These are phyloP conservation scores for Trichomycterus rosablanca DNA, from an alignment of 2,113 vertebrate species.

Conservation along the genomic window DNA sequence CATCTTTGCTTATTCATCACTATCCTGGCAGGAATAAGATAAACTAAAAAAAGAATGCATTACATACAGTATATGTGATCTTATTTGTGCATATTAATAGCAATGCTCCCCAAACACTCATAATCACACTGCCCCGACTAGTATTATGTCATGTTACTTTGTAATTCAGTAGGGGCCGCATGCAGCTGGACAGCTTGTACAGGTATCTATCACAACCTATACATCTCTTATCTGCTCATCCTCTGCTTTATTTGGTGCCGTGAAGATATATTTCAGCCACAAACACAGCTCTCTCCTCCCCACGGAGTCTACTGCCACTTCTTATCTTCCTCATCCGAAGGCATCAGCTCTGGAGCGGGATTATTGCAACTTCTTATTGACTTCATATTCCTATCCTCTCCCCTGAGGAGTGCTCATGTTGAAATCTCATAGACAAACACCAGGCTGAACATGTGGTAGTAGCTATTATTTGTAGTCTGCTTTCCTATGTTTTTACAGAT, in stretches of 20 bases:
- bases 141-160: too few relatives aligned
- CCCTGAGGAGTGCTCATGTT: conserved; percentile 14
- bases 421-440: conserved; percentile 21
- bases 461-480: conserved; percentile 9
- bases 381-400: conserved; percentile 15
- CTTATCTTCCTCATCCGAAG: conserved; percentile 53
- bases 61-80: not conserved
- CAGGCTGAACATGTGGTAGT: not conserved
- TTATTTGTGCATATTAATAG: conserved; percentile 5
- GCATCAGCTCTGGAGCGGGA: conserved; percentile 56
- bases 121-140: not conserved
- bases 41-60: not conserved
- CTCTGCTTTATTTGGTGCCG: conserved; percentile 52
- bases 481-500: conserved; percentile 5
- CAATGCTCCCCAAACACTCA: not conserved
- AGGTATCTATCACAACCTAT: not conserved
- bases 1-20: too few relatives aligned
- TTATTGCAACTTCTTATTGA: conserved; percentile 52
- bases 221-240: conserved; percentile 1
- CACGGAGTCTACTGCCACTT: conserved; percentile 51
- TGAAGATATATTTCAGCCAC: conserved; percentile 52
- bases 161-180: too few relatives aligned
- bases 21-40: too few relatives aligned
- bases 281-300: conserved; percentile 21
- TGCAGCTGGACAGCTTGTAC: not conserved